Conservation (phyloP, 2,113 vertebrate species). For the Hirundichthys speculiger region DNA sequence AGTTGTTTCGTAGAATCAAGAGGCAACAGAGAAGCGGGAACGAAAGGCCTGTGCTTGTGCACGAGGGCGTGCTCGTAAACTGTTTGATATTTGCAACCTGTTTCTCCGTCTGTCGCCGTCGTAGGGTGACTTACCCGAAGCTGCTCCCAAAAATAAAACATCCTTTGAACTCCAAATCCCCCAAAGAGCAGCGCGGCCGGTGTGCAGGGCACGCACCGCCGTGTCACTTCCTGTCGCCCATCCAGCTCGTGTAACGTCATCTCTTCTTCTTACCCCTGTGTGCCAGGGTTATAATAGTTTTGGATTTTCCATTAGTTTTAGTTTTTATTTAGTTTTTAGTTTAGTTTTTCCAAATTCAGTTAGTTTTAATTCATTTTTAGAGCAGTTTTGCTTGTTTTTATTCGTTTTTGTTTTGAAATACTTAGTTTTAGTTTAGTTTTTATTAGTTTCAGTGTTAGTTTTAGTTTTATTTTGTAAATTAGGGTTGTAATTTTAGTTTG, state of each 20-base stretch:
- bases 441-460: no score
- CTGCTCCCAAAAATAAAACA: conserved; percentile 67
- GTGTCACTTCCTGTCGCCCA: conserved; percentile 9
- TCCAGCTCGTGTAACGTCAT: conserved; percentile 8
- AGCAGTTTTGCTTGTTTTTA: no score
- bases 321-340: no score
- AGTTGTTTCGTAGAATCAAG: conserved; percentile 42
- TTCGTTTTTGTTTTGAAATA: no score
- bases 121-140: conserved; percentile 64
- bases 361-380: no score
- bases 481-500: no score
- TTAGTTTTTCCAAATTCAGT: no score
- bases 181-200: conserved; percentile 20
- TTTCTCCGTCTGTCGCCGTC: conserved; percentile 67
- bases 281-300: no score
- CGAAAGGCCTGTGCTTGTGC: conserved; percentile 13
- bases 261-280: neutral
- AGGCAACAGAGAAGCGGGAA: conserved; percentile 32
- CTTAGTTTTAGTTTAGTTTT: no score
- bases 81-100: conserved; percentile 71
- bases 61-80: conserved; percentile 35
- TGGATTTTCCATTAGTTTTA: no score
- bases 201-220: neutral
- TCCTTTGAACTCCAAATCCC: conserved; percentile 68
- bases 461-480: no score